Evolutionary conservation across 2,888 invertebrate species (phyloP), one percentile per base, ranked within the genome.

Genomic region (Dastarcus helophoroides): DNA sequence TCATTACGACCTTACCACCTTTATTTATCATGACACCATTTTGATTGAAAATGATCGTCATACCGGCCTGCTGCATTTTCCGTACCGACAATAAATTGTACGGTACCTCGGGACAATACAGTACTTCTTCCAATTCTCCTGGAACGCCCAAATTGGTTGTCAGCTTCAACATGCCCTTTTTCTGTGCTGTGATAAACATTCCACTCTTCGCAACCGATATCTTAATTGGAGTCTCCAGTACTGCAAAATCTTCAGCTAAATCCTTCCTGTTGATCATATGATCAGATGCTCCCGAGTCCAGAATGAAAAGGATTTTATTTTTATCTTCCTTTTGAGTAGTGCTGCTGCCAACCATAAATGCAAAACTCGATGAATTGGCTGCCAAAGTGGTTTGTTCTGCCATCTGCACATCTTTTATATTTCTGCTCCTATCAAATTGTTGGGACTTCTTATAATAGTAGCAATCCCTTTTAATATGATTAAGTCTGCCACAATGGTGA

Each of bases 31-130:
- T n/a, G n/a, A 28, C 14, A 8, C 35, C 35, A 11, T 19, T 22
- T 25, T 36, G 30, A 2, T 23, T 32, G 27, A 40, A 40, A 10
- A 32, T 10, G 12, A 40, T 30, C 6, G 31, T 21, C 26, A 38
- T 31, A 23, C 36, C 40, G 29, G 36, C 29, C 14, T 32, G 29
- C 26, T 41, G 39, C 14, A 41, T 35, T 13, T 28, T 32, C 31
- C 34, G 29, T 22, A 53, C 51, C 1, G 52, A 53, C 4, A 49
- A 34, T 13, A 51, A 33, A 32, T 54, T 53, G 35, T 52, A 42
- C 21, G 51, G 50, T 3, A 47, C 42, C 15, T 57, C 52, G 6
- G 44, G 32, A 32, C 49, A 49, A 36, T 41, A 58, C 4, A 57
- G 43, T 3, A 50, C 44, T 23, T 45, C 34, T 13, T 44, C 35